These are phyloP conservation scores for Bucorvus abyssinicus DNA, from an alignment of 2,797 vertebrate genomes.

Conservation along the genomic window DNA sequence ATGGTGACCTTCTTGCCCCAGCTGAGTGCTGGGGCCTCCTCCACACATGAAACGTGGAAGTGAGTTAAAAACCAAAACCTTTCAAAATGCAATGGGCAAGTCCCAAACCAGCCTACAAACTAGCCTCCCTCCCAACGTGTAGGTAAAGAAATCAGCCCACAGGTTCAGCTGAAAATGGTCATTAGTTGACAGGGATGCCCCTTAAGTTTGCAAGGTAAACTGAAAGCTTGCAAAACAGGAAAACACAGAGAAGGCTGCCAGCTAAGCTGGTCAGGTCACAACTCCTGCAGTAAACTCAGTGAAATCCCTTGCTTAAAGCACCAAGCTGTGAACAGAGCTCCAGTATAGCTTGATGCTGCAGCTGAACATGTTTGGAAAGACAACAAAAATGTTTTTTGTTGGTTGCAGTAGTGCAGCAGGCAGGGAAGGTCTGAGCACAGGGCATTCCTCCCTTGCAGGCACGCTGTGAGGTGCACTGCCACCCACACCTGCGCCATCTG, in stretches of 20 bases:
- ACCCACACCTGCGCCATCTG: too few relatives aligned
- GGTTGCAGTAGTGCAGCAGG: background rate
- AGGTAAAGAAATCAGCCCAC: background rate
- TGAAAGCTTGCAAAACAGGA: background rate
- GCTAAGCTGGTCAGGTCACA: background rate
- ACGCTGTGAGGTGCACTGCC: background rate
- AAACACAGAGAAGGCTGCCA: background rate
- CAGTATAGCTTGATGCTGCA: background rate
- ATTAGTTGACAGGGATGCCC: background rate
- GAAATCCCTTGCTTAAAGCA: background rate
- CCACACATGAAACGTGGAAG: rapidly evolving
- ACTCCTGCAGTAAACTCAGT: background rate
- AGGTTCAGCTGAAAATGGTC: rapidly evolving
- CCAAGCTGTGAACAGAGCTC: rapidly evolving
- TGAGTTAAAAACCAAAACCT: background rate
- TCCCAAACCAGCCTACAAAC: background rate
- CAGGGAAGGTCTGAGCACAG: rapidly evolving
- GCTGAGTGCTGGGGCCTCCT: background rate
- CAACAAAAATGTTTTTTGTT: background rate
- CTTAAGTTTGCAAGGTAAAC: background rate
- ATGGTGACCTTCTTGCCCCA: background rate
- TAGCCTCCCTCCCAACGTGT: background rate
- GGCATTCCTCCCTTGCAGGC: background rate
- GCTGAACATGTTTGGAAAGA: background rate
- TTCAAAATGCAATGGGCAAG: background rate